Evolutionary conservation across 2,888 invertebrate genomes (phyloP).

Genomic region (Cosmorhoe ocellata): DNA sequence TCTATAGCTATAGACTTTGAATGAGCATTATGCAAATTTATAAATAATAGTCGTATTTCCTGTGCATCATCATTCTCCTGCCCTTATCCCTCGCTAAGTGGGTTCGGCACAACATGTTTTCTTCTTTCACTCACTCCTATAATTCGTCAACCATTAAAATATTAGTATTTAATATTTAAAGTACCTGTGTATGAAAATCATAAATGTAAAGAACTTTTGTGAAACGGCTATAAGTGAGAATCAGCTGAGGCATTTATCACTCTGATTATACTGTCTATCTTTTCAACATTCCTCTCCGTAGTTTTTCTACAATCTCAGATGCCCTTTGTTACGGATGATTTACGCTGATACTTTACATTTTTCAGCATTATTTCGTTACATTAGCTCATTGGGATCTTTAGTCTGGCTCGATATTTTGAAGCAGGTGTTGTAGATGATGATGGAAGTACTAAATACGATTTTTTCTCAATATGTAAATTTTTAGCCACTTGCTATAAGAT

Average conservation of each 20-base stretch:
- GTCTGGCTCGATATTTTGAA: conserved; percentile 30
- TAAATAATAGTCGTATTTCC: too few species aligned
- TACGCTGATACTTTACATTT: conserved; percentile 54
- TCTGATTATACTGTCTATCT: conserved; percentile 21
- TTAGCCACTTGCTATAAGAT: conserved; percentile 18
- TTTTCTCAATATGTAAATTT: neutral
- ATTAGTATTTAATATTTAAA: too few species aligned
- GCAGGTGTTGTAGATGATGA: conserved; percentile 23
- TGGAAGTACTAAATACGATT: neutral
- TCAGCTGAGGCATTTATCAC: conserved; percentile 20
- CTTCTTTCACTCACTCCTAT: too few species aligned
- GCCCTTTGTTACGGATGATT: conserved; percentile 51
- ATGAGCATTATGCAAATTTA: too few species aligned
- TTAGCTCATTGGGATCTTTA: conserved; percentile 31
- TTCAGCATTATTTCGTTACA: conserved; percentile 49
- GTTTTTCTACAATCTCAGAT: conserved; percentile 20
- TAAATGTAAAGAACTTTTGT: neutral
- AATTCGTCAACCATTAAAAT: too few species aligned
- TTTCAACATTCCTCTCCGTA: conserved; percentile 14
- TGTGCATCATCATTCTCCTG: too few species aligned
- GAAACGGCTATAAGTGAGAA: neutral
- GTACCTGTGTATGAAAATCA: neutral
- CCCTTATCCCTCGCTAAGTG: too few species aligned
- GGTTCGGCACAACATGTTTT: too few species aligned
- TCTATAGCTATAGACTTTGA: too few species aligned